These are phyloP conservation scores for Numenius arquata DNA, from an alignment of 2,113 vertebrate species.

Conservation along the genomic window DNA sequence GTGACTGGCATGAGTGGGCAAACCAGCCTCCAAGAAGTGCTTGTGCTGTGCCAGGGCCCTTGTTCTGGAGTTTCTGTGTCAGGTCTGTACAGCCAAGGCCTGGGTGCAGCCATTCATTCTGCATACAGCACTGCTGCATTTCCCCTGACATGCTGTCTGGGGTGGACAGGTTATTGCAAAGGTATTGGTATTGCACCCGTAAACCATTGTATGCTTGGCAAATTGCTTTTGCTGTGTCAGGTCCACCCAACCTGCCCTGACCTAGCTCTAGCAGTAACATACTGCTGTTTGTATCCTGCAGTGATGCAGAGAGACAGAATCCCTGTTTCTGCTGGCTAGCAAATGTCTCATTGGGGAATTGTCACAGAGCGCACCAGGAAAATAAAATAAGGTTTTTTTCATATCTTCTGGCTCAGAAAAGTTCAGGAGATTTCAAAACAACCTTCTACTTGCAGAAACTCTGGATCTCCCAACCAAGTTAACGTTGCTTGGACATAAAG, in stretches of 20 bases:
- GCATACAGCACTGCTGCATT: not conserved
- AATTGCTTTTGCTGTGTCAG: not conserved
- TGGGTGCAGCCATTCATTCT: not conserved
- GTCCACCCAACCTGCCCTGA: not conserved
- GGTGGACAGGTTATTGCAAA: not conserved
- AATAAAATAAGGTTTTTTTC: not conserved
- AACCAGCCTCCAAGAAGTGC: not conserved
- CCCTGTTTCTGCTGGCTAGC: not conserved
- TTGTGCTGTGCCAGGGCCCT: not conserved
- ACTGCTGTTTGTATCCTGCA: not conserved
- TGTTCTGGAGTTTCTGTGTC: not conserved
- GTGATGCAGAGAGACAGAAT: not conserved
- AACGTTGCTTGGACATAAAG: not conserved
- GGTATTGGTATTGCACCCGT: not conserved
- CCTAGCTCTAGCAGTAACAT: not conserved
- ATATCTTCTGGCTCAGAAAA: not conserved
- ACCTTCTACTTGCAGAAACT: not conserved
- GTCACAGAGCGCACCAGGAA: not conserved
- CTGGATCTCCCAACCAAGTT: not conserved
- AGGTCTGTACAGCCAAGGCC: not conserved
- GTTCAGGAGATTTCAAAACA: constrained; percentile 19
- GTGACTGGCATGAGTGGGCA: not conserved
- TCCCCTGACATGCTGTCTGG: not conserved
- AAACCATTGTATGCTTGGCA: not conserved
- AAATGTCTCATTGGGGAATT: not conserved